Evolutionary conservation across 2,797 vertebrate genomes (phyloP).

Genomic region (Coilia nasus): DNA sequence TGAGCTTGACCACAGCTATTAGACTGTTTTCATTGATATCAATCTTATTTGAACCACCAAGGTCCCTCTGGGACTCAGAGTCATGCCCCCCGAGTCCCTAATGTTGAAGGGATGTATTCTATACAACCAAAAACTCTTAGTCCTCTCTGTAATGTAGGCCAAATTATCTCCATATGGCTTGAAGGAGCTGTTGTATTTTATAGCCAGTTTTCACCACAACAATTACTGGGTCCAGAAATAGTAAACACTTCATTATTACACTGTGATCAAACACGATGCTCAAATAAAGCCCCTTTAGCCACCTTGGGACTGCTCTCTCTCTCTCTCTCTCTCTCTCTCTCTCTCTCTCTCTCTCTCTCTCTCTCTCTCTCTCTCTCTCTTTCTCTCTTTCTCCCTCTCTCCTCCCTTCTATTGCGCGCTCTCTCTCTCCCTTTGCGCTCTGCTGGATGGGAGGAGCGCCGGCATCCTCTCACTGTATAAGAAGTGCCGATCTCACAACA

Average conservation of each 20-base stretch:
- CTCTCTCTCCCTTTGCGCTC: conserved; percentile 43
- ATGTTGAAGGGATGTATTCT: neutral
- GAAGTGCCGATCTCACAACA: conserved; percentile 78
- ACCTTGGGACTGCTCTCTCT: neutral
- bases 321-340: conserved; percentile 37
- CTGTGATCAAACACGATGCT: conserved; percentile 14
- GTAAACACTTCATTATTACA: conserved; percentile 3
- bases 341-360: conserved; percentile 39
- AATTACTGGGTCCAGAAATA: neutral
- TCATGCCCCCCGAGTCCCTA: neutral
- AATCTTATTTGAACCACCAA: neutral
- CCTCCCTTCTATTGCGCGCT: conserved; percentile 40
- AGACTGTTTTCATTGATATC: neutral
- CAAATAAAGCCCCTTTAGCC: neutral
- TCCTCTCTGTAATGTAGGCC: neutral
- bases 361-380: conserved; percentile 28
- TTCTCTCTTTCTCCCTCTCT: conserved; percentile 47
- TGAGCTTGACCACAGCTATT: neutral
- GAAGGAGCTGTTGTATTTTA: neutral
- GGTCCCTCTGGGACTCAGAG: neutral
- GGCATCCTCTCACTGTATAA: conserved; percentile 77
- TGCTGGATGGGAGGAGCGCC: conserved; percentile 75
- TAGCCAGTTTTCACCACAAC: neutral
- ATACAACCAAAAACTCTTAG: neutral
- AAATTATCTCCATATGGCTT: neutral